Base-by-base conservation (phyloP, 2,113 vertebrate species). In the Lasiurus borealis region DNA sequence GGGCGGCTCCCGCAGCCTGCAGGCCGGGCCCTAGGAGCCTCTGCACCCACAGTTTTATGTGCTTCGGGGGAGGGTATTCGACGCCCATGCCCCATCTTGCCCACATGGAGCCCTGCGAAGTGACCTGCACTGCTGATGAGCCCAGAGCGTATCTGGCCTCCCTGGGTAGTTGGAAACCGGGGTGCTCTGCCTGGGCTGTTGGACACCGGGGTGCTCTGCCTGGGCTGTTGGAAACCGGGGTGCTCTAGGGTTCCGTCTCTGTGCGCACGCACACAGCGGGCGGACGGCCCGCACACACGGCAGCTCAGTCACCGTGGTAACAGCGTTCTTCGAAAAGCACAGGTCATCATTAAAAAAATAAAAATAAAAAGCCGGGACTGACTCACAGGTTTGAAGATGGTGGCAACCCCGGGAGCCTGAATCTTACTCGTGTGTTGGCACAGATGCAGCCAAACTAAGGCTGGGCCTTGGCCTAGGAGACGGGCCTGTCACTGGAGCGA, bases 321-420 rank as follows among this genome's bases (percentile, higher is more conserved):
- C 15, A 9, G 25, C 52, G 64, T 40, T 82, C 71, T 92, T 86
- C 46, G 36, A 66, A 77, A 57, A 76, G 25, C 59, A 62, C 59
- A 27, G 25, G 11, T 62, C 11, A 62, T 62, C 27, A 88, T 27
- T 18, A 23, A 27, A 62, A 23, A 68, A 44, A 54, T 31, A 91
- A 85, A 31, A 90, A 36, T 48, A 91, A 87, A 36, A 23, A 7
- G 36, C n/a, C 12, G 57, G 62, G 44, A 64, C 54, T 57, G 34
- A 50, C 83, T 85, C 91, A 78, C 29, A 69, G 21, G 50, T 36
- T 88, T 94, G 83, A 90, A 95, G 73, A 86, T 77, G 91, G 48
- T 76, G 80, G 88, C n/a, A 94, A 54, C 54, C 34, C 52, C 11
- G 73, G 72, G 68, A 82, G 69, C 64, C 86, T 72, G 31, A 84